phyloP scores from a whole-genome alignment of 1,140 invertebrate genomes.

The Oreohelix idahoensis region DNA sequence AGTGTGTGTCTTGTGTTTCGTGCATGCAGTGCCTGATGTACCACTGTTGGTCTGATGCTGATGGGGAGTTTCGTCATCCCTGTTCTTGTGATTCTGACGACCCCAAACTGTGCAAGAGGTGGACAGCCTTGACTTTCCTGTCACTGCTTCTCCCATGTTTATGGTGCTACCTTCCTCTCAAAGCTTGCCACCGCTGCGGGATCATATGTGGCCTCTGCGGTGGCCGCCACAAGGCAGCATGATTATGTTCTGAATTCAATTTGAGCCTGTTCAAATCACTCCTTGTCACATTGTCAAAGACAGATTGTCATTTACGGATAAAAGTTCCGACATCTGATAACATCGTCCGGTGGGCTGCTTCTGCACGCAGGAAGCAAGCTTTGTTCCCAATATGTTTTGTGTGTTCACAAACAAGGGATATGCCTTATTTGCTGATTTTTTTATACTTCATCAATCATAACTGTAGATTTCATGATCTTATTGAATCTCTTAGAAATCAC shows the following conservation, averaged over 20 bases:
- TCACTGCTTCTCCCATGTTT: constrained; percentile 92
- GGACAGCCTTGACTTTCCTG: constrained; percentile 88
- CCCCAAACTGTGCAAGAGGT: constrained; percentile 74
- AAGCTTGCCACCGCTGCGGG: constrained; percentile 87
- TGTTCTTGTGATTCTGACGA: constrained; percentile 73
- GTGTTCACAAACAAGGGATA: not conserved
- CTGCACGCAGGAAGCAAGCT: not conserved
- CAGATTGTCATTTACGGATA: not conserved
- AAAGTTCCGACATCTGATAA: not conserved
- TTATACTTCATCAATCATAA: not conserved
- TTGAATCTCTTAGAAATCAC: not conserved
- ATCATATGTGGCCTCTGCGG: constrained; percentile 85
- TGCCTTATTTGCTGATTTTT: not conserved
- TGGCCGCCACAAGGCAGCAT: constrained; percentile 83
- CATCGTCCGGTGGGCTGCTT: not conserved
- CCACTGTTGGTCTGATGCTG: constrained; percentile 88
- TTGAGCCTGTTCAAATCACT: not conserved
- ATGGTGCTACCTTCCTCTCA: constrained; percentile 91
- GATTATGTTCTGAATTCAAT: constrained; percentile 33
- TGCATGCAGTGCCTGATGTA: constrained; percentile 89
- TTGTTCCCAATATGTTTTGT: not conserved
- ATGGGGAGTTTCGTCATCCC: constrained; percentile 76
- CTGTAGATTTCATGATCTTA: not conserved
- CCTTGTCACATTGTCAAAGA: not conserved
- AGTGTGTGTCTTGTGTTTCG: constrained; percentile 85